Conservation (phyloP, 1,140 invertebrate genomes). For the Cydia fagiglandana region DNA sequence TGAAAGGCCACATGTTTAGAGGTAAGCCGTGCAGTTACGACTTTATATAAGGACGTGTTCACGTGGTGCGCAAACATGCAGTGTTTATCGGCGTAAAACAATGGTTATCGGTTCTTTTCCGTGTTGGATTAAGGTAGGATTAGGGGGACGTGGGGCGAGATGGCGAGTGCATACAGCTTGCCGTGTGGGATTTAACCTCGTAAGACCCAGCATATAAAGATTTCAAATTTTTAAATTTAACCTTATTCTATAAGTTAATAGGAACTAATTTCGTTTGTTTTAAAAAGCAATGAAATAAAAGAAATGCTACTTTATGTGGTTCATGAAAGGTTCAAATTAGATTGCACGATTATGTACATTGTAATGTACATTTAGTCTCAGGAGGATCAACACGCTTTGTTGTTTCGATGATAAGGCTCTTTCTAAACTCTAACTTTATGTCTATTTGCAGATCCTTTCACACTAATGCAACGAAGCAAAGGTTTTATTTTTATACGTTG, state of each 20-base stretch:
- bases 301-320: no score
- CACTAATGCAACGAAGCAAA: background rate
- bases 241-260: no score
- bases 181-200: background rate
- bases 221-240: no score
- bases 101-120: constrained; percentile 67
- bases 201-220: no score
- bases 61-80: constrained; percentile 59
- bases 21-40: background rate
- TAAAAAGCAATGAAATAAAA: no score
- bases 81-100: constrained; percentile 60
- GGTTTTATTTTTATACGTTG: background rate
- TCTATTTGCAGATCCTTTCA: background rate
- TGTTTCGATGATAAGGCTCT: background rate
- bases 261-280: no score
- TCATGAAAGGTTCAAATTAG: no score
- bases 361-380: no score
- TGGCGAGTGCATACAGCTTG: background rate
- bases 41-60: constrained; percentile 46
- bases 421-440: background rate
- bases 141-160: constrained; percentile 44
- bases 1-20: background rate
- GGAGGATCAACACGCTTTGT: constrained; percentile 21
- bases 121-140: constrained; percentile 68
- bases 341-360: no score